phyloP scores from a whole-genome alignment of 1,140 invertebrate genomes.

The Proales similis region DNA sequence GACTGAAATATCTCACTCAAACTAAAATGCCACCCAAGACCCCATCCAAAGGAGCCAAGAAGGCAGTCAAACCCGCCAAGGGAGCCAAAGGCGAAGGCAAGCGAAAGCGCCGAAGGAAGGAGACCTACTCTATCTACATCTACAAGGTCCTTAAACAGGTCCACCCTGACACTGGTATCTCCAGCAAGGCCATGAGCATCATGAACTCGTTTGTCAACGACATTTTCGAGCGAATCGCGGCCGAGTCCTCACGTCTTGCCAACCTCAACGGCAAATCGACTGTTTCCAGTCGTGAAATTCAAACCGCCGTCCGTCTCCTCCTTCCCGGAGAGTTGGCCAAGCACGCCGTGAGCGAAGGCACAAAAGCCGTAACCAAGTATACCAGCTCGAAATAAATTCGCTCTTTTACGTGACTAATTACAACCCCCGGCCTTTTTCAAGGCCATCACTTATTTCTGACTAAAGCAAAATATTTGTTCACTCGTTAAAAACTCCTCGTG shows the following conservation, averaged over 20 bases:
- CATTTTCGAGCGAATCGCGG: slow-evolving; percentile 53
- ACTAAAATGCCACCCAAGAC: slow-evolving; percentile 38
- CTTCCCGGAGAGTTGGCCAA: slow-evolving; percentile 61
- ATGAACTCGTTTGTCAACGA: slow-evolving; percentile 54
- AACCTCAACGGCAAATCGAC: slow-evolving; percentile 52
- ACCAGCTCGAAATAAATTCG: slow-evolving; percentile 56
- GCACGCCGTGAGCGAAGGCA: slow-evolving; percentile 59
- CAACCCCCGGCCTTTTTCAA: slow-evolving; percentile 24
- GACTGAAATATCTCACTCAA: too few relatives aligned
- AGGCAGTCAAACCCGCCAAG: slow-evolving; percentile 41
- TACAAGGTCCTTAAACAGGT: slow-evolving; percentile 68
- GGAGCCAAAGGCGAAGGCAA: slow-evolving; percentile 37
- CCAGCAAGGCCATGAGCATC: slow-evolving; percentile 51
- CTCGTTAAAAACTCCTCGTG: too few relatives aligned
- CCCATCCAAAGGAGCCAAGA: slow-evolving; percentile 40
- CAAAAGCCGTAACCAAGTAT: slow-evolving; percentile 59
- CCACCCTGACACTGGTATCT: slow-evolving; percentile 64
- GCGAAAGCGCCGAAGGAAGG: slow-evolving; percentile 44
- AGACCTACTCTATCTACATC: slow-evolving; percentile 65
- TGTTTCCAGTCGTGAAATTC: slow-evolving; percentile 59
- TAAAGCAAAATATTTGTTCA: too few relatives aligned
- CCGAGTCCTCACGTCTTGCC: slow-evolving; percentile 46
- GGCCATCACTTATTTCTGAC: too few relatives aligned
- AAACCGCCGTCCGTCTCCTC: slow-evolving; percentile 59
- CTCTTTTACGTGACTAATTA: not conserved